Conservation (phyloP, 2,888 invertebrate species). For the Pachymerium ferrugineum region DNA sequence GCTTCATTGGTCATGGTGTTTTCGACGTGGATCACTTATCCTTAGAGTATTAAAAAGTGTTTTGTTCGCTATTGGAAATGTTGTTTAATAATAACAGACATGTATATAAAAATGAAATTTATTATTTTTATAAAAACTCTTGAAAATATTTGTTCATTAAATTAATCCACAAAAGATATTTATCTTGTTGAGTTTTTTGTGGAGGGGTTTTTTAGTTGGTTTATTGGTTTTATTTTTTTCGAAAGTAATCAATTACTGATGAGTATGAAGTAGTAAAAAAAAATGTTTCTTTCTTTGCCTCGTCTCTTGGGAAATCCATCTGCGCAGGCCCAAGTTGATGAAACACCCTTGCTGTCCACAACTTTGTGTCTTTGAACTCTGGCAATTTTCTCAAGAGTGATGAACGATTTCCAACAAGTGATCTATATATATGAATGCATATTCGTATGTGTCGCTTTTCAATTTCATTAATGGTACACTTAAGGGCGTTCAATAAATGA, state of each 20-base stretch:
- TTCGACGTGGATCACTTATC: neutral
- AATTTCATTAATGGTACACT: neutral
- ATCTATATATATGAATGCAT: neutral
- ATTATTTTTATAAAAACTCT: neutral
- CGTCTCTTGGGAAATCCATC: neutral
- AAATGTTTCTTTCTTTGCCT: neutral
- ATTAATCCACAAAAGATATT: neutral
- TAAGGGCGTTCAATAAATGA: too few species aligned
- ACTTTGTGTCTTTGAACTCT: slow-evolving; percentile 4
- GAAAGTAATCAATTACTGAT: neutral
- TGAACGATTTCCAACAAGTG: neutral
- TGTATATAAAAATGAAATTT: too few species aligned
- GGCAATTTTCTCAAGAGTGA: neutral
- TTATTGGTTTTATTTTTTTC: neutral
- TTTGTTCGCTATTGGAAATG: too few species aligned
- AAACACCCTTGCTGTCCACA: neutral
- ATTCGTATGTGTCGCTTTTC: neutral
- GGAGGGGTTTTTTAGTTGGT: neutral
- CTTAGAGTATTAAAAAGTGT: too few species aligned
- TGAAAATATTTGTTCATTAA: neutral
- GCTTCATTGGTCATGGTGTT: too few species aligned
- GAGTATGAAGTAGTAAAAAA: slow-evolving; percentile 10
- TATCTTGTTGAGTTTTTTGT: neutral
- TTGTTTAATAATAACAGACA: too few species aligned
- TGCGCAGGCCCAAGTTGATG: slow-evolving; percentile 4